Conservation (phyloP, 2,113 vertebrate species). For the Hippocampus barbouri region DNA sequence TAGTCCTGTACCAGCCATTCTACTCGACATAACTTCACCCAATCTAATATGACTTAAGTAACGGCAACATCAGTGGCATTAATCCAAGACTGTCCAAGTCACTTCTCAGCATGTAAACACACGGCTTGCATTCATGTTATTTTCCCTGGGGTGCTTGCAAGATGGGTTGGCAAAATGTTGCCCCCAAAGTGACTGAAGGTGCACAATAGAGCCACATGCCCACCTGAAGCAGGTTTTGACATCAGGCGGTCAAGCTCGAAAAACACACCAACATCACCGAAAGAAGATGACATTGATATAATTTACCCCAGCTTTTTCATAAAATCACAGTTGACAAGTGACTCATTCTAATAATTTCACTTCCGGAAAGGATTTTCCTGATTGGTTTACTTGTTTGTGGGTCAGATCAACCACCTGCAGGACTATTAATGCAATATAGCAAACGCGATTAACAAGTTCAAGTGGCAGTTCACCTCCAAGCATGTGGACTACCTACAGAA, state of each 20-base stretch:
- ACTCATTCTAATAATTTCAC: constrained; percentile 66
- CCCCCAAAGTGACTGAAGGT: constrained; percentile 29
- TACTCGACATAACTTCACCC: constrained; percentile 8
- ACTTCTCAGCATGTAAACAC: constrained; percentile 21
- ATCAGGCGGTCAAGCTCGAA: constrained; percentile 36
- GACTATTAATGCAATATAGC: constrained; percentile 31
- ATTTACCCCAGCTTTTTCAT: constrained; percentile 54
- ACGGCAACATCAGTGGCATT: constrained; percentile 51
- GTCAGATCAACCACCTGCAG: constrained; percentile 50
- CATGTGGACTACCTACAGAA: constrained; percentile 19
- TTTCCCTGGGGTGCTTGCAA: constrained; percentile 32
- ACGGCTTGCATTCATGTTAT: too few species aligned
- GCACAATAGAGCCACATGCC: constrained; percentile 34
- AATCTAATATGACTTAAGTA: constrained; percentile 41
- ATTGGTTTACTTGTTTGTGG: constrained; percentile 55
- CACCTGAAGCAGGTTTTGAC: constrained; percentile 13
- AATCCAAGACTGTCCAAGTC: constrained; percentile 31
- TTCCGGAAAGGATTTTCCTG: constrained; percentile 60
- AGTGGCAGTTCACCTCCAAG: constrained; percentile 6
- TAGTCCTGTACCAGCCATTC: constrained; percentile 21
- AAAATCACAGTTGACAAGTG: constrained; percentile 53
- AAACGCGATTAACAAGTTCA: constrained; percentile 11
- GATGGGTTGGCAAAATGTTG: constrained; percentile 41
- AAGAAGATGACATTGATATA: constrained; percentile 62
- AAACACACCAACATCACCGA: constrained; percentile 50